Conservation (phyloP, 2,797 vertebrate species). For the Spinus olivaceus region DNA sequence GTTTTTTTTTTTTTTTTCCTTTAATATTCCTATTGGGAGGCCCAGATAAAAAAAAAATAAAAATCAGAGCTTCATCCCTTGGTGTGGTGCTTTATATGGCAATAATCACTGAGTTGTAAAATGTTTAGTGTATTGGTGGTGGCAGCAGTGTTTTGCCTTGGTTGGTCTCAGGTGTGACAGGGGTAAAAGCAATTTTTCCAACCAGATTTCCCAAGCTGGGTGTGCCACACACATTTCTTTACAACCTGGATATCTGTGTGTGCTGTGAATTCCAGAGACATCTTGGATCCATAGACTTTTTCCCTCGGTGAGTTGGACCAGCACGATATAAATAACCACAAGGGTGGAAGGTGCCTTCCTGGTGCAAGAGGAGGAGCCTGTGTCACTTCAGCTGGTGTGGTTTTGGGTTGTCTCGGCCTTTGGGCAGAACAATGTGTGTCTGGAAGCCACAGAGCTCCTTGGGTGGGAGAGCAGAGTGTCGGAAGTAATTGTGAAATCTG, state of each 20-base stretch:
- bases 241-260: fast-evolving
- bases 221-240: not conserved
- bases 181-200: not conserved
- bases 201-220: not conserved
- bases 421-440: fast-evolving
- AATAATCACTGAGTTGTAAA: not conserved
- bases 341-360: not conserved
- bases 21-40: not conserved
- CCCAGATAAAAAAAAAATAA: not conserved
- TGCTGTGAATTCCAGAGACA: not conserved
- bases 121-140: not conserved
- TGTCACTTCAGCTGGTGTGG: not conserved
- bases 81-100: not conserved
- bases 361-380: not conserved
- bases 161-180: not conserved
- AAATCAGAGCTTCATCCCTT: not conserved
- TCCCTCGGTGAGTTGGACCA: not conserved
- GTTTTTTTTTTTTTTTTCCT: not conserved
- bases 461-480: not conserved
- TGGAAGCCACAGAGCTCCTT: not conserved
- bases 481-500: not conserved
- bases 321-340: not conserved
- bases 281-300: not conserved
- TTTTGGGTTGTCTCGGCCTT: not conserved
- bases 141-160: not conserved